These are phyloP conservation scores for Zaprionus lineosus DNA, from an alignment of 2,888 invertebrate genomes.

Conservation along the genomic window DNA sequence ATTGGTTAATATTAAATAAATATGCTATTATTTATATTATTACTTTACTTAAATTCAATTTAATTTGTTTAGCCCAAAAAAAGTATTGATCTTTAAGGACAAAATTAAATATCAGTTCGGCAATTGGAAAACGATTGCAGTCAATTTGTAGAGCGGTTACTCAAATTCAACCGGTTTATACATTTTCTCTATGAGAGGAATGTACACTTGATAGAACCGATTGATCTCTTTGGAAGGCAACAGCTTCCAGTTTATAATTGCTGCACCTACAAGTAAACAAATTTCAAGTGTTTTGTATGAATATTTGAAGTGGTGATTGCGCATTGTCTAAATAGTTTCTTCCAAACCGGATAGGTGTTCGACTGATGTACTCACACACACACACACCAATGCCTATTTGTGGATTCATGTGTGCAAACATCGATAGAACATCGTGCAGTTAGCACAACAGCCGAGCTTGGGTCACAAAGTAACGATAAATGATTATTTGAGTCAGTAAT, in stretches of 20 bases:
- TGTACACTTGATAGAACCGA: conserved; percentile 7
- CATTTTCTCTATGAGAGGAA: too few relatives aligned
- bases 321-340: conserved; percentile 15
- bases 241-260: conserved; percentile 27
- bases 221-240: conserved; percentile 22
- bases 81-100: too few relatives aligned
- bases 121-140: too few relatives aligned
- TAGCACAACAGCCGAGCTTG: conserved; percentile 9
- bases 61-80: too few relatives aligned
- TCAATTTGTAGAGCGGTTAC: too few relatives aligned
- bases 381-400: too few relatives aligned
- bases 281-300: conserved; percentile 16
- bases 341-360: conserved; percentile 12
- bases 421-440: conserved; percentile 32
- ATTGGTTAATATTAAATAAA: too few relatives aligned
- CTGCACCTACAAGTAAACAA: conserved; percentile 32
- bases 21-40: too few relatives aligned
- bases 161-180: too few relatives aligned
- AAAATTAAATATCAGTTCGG: too few relatives aligned
- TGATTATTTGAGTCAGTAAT: conserved; percentile 54
- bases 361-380: conserved; percentile 3
- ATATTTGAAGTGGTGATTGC: conserved; percentile 14
- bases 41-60: too few relatives aligned
- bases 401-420: conserved; percentile 18
- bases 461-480: conserved; percentile 43